Evolutionary conservation across 1,140 invertebrate species (phyloP).

Genomic region (Atta cephalotes): DNA sequence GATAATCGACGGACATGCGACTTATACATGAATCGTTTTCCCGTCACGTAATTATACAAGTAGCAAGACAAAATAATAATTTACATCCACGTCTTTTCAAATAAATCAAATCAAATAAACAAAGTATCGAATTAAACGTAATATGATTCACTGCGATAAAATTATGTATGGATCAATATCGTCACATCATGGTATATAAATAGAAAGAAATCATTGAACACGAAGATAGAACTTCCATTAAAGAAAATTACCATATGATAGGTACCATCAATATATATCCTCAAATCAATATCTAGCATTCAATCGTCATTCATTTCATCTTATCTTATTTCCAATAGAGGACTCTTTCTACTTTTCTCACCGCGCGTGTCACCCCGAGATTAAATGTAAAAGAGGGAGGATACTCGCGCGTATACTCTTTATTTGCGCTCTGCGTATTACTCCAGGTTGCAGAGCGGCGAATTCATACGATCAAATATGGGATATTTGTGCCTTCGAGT

Average conservation of each 20-base stretch:
- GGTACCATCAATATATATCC: conserved; percentile 43
- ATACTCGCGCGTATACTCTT: conserved; percentile 47
- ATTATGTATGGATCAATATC: conserved; percentile 7
- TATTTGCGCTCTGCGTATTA: conserved; percentile 47
- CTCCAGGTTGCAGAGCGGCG: conserved; percentile 35
- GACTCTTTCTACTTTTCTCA: conserved; percentile 20
- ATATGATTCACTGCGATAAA: not conserved
- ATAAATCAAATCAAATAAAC: conserved; percentile 4
- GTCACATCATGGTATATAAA: not conserved
- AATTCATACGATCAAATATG: conserved; percentile 70
- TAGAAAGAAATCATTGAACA: not conserved
- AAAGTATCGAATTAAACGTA: not conserved
- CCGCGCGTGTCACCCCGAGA: conserved; percentile 44
- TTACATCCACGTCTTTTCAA: not conserved
- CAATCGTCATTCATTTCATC: conserved; percentile 51
- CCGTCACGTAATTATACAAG: not conserved
- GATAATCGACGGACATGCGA: conserved; percentile 50
- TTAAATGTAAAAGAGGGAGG: conserved; percentile 67
- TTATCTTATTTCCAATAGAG: conserved; percentile 44
- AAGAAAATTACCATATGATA: conserved; percentile 55
- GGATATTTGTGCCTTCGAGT: conserved; percentile 65
- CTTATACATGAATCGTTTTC: not conserved
- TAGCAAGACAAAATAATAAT: not conserved
- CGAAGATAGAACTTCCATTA: conserved; percentile 39
- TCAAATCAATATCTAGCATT: conserved; percentile 42